Base-by-base conservation (phyloP, 2,888 invertebrate species). In the Oscheius sp. region DNA sequence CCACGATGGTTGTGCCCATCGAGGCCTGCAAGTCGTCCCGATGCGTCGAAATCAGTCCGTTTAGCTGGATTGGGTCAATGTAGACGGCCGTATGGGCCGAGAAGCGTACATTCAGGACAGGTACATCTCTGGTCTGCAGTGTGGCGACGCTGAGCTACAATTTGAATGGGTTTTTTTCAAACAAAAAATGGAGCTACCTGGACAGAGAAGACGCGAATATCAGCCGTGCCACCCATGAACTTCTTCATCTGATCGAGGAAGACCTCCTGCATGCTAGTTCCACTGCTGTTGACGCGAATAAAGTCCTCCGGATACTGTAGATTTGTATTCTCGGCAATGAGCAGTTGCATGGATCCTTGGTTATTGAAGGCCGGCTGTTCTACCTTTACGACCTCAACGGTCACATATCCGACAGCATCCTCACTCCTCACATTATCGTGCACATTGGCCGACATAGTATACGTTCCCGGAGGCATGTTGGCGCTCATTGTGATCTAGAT, bases 141-240 rank as follows among this genome's bases (percentile, higher is more conserved):
- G 84, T 83, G 51, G 84, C 87, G 32, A 78, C 75, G 70, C 80
- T 77, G 51, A 79, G 73, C 74, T 78, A 70, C 73, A 71, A 78
- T 60, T 48, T 2, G 37, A 13, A 29, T 29, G 32, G 2, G 32
- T 29, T 57, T 32, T n/a, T 42, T 37, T 4, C 2, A 42, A 35
- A 60, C 47, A 33, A 47, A 51, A 29, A 48, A 21, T 21, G 21
- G 37, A 51, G 55, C 63, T 10, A 90, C 89, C 90, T 96, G 96
- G 21, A 99, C 95, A 90, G 96, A 97, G 90, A 99, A 98, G 73
- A 99, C 94, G 87, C 97, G 96, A 21, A 99, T 95, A 89, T 96
- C 95, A 9, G 81, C 80, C 50, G 74, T 74, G 32, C 84, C 83
- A 11, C 79, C 83, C 66, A 97, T 91, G 82, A 96, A 92, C 89